Evolutionary conservation across 2,797 vertebrate genomes (phyloP).

Genomic region (Labroides dimidiatus): DNA sequence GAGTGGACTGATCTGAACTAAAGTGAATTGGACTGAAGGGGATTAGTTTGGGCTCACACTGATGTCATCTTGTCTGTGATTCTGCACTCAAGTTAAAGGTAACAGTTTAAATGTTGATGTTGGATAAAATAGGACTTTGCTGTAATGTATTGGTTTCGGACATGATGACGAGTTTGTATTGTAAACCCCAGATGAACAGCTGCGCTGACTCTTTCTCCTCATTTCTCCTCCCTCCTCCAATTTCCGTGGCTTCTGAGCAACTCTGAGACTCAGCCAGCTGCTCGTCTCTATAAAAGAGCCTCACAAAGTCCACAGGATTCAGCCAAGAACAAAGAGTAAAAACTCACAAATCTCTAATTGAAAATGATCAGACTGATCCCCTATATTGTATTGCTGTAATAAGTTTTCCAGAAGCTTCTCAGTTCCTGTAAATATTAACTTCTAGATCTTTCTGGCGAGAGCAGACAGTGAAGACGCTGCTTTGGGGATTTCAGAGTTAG

Average conservation of each 20-base stretch:
- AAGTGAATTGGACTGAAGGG: no score
- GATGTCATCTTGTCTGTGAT: no score
- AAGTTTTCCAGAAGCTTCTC: conserved; percentile 22
- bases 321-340: conserved; percentile 7
- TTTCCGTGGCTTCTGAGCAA: background rate
- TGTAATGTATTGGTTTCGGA: no score
- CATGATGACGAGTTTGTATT: no score
- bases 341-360: conserved; percentile 7
- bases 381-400: conserved; percentile 9
- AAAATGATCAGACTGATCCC: conserved; percentile 9
- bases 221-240: background rate
- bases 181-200: background rate
- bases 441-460: conserved; percentile 11
- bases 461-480: conserved; percentile 8
- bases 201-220: background rate
- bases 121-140: no score
- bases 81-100: no score
- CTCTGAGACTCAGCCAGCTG: background rate
- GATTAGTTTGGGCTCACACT: no score
- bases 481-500: conserved; percentile 14
- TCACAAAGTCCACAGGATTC: background rate
- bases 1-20: no score
- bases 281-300: background rate
- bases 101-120: no score
- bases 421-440: conserved; percentile 33